Conservation (phyloP, 1,140 invertebrate species). For the Bombus vancouverensis region DNA sequence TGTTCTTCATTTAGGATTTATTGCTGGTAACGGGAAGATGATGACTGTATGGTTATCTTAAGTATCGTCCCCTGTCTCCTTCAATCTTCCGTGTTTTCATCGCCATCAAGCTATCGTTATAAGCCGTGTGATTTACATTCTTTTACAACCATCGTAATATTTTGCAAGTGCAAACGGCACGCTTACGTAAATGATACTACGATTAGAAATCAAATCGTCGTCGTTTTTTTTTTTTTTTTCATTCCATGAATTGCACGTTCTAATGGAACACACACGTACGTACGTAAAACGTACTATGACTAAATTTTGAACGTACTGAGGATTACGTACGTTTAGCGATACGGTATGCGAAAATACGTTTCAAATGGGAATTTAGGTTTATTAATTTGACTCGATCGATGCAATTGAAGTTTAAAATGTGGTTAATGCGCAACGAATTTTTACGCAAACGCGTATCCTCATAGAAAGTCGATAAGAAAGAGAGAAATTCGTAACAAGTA, state of each 20-base stretch:
- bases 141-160: conserved; percentile 46
- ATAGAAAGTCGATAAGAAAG: no score
- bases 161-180: conserved; percentile 15
- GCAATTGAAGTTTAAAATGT: no score
- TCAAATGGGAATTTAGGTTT: no score
- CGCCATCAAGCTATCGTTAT: conserved; percentile 53
- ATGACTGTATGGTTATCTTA: conserved; percentile 66
- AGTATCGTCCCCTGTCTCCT: conserved; percentile 56
- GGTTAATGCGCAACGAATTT: no score
- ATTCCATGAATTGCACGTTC: not conserved
- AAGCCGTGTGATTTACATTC: conserved; percentile 58
- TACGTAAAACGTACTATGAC: no score
- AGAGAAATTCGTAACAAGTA: no score
- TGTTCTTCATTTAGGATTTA: conserved; percentile 68
- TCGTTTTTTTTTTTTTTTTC: no score
- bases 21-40: conserved; percentile 67
- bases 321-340: no score
- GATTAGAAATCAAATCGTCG: not conserved
- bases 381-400: no score
- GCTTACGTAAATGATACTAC: conserved; percentile 1
- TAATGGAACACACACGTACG: not conserved
- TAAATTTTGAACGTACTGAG: no score
- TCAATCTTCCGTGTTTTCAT: conserved; percentile 34
- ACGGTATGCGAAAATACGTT: no score
- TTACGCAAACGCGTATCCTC: no score